Evolutionary conservation across 2,888 invertebrate genomes (phyloP).

Genomic region (Pachycephus smyrnensis): DNA sequence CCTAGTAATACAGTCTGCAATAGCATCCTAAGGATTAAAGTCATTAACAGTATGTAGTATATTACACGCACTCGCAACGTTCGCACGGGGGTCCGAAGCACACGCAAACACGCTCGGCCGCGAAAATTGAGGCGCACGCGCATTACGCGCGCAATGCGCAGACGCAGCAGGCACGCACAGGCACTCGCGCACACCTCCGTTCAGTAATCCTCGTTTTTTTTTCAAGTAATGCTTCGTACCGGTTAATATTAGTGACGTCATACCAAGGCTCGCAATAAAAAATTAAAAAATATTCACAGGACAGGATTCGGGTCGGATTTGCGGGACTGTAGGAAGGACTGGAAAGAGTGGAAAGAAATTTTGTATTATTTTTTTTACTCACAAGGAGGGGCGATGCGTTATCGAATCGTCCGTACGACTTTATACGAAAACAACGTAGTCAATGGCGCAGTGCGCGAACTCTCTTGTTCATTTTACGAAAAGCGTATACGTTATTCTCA

Average conservation of each 20-base stretch:
- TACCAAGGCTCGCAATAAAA: conserved; percentile 8
- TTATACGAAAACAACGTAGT: too few species aligned
- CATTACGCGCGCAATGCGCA: conserved; percentile 33
- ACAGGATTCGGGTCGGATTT: background rate
- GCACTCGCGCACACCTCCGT: conserved; percentile 17
- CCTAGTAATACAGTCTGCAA: conserved; percentile 65
- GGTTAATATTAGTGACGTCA: conserved; percentile 12
- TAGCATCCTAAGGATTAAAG: conserved; percentile 59
- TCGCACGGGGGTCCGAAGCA: conserved; percentile 49
- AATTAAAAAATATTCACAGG: conserved; percentile 7
- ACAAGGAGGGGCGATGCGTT: background rate
- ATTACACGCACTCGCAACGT: conserved; percentile 63
- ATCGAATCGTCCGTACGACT: background rate
- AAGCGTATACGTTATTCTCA: too few species aligned
- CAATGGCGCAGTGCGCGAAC: background rate
- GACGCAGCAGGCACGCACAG: conserved; percentile 28
- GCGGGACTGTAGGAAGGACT: background rate
- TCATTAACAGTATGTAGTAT: conserved; percentile 58
- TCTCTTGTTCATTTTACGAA: background rate
- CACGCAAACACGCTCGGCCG: conserved; percentile 38
- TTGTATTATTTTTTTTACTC: background rate
- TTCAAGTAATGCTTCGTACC: background rate
- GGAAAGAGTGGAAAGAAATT: background rate
- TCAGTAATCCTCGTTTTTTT: background rate
- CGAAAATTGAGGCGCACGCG: conserved; percentile 32